Base-by-base conservation (phyloP, 1,140 invertebrate species). In the Atta cephalotes region DNA sequence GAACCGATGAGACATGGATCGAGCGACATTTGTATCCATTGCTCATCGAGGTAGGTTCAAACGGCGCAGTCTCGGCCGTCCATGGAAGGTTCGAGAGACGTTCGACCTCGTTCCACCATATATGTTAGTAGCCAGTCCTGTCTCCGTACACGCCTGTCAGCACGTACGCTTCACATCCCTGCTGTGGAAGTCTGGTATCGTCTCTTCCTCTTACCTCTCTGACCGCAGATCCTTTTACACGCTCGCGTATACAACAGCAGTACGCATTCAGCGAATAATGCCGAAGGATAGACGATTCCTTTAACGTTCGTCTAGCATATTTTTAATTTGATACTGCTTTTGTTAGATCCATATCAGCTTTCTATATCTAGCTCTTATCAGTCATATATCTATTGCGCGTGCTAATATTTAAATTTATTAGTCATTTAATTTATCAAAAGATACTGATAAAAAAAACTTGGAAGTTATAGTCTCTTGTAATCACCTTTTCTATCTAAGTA, bases 31-130 rank as follows among this genome's bases (percentile, higher is more conserved):
- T 45, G 21, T 82, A 70, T 51, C 28, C 25, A 56, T 81, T 14
- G 70, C 39, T 66, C 51, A 51, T 60, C 77, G 60, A 84, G 45
- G 3, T 60, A 62, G 71, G 45, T 66, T 62, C 72, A 63, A 63
- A 85, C 63, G 62, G 56, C 51, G 60, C 86, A 70, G 58, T 87
- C 63, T 49, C 72, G 49, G 12, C 28, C 63, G 80, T 31, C 71
- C 81, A 51, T 85, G 58, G 82, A 89, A 91, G 77, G 66, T 89
- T 91, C 90, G 90, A 91, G 90, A 91, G 91, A 87, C 79, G 86
- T 91, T 85, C 90, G 90, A 89, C 88, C 90, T 91, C 86, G 82
- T 89, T 91, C 86, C 53, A 49, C 80, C 76, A 81, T 78, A 77
- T 62, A 60, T 74, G 58, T 65, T 12, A 87, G 76, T 77, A 62